Conservation (phyloP, 2,113 vertebrate genomes). For the Gymnorhina tibicen region DNA sequence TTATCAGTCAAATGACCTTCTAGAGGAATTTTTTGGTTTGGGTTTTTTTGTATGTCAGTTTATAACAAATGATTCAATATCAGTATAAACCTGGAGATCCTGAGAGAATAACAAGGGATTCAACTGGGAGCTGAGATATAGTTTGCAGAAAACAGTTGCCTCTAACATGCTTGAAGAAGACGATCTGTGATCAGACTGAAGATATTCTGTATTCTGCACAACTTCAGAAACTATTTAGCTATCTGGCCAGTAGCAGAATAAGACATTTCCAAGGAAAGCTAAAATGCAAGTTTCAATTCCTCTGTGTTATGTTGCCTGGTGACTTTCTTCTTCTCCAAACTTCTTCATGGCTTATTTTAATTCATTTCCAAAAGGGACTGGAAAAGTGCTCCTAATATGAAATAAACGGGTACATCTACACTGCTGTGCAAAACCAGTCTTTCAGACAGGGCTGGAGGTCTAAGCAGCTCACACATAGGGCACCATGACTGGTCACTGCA, state of each 20-base stretch:
- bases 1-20: slow-evolving; percentile 47
- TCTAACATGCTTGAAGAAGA: not conserved
- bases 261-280: not conserved
- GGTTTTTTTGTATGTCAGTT: not conserved
- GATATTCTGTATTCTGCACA: not conserved
- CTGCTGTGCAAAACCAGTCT: not conserved
- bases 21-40: not conserved
- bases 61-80: slow-evolving; percentile 45
- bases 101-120: not conserved
- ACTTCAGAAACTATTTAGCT: not conserved
- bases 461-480: rapidly evolving
- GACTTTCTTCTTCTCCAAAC: not conserved
- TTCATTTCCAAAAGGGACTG: not conserved
- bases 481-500: not conserved
- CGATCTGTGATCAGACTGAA: not conserved
- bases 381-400: not conserved
- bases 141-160: not conserved
- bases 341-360: not conserved
- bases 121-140: not conserved
- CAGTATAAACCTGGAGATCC: not conserved
- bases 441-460: not conserved
- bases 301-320: not conserved
- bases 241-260: not conserved
- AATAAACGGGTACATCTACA: not conserved
- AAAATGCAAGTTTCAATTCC: not conserved